Evolutionary conservation across 2,113 vertebrate genomes (phyloP).

Genomic region (Lichenostomus cassidix): DNA sequence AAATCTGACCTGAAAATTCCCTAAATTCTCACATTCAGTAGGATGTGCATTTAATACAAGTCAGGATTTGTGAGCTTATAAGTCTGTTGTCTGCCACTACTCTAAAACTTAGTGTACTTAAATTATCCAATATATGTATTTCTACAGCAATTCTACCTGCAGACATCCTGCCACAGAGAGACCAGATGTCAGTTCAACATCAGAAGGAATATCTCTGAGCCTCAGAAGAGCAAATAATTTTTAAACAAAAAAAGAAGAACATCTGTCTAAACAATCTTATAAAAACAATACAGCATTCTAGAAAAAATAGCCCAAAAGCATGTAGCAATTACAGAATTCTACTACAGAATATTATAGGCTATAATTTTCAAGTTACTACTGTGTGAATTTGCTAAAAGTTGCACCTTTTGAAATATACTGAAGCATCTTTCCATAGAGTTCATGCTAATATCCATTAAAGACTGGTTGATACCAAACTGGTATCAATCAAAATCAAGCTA

Average conservation of each 20-base stretch:
- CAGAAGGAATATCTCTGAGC: conserved; percentile 31
- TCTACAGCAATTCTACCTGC: conserved; percentile 45
- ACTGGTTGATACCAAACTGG: background rate
- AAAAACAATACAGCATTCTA: background rate
- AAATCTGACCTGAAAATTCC: background rate
- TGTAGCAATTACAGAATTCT: background rate
- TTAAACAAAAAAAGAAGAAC: background rate
- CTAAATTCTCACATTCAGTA: background rate
- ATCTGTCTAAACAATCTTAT: conserved; percentile 38
- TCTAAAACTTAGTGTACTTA: background rate
- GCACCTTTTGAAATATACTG: background rate
- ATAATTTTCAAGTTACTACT: background rate
- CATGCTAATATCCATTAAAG: background rate
- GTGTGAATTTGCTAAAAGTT: background rate
- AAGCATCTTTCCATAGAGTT: background rate
- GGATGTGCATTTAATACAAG: background rate
- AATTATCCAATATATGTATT: conserved; percentile 21
- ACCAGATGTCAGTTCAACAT: conserved; percentile 44
- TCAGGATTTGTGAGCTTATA: background rate
- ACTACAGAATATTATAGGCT: background rate
- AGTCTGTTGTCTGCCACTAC: background rate
- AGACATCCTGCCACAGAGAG: conserved; percentile 25
- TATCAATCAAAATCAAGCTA: background rate
- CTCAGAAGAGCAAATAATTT: conserved; percentile 35
- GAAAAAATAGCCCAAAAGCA: conserved; percentile 17